phyloP scores from a whole-genome alignment of 2,113 vertebrate species.

The Indicator maculatus region DNA sequence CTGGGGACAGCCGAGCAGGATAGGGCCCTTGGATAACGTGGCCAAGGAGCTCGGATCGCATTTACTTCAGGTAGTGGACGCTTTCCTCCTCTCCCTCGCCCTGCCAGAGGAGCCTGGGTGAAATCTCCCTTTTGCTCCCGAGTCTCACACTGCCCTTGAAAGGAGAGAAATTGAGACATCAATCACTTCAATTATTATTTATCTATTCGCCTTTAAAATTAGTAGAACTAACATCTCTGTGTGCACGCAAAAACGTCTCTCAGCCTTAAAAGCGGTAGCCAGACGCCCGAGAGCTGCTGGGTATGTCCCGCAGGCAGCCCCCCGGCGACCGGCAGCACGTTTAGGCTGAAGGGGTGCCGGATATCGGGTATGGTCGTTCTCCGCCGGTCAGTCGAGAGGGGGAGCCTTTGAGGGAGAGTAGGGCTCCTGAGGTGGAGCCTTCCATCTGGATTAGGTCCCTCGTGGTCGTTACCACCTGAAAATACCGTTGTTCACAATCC shows the following conservation, averaged over 20 bases:
- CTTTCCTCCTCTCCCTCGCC: background rate
- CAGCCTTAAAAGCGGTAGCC: background rate
- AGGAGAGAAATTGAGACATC: background rate
- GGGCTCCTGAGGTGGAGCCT: background rate
- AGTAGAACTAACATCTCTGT: background rate
- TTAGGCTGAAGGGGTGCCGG: background rate
- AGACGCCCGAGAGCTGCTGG: too few relatives aligned
- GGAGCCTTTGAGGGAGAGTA: background rate
- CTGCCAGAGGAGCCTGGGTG: background rate
- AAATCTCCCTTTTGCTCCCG: background rate
- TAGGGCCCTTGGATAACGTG: slow-evolving; percentile 86
- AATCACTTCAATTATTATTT: accelerated
- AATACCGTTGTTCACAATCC: background rate
- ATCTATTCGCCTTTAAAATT: accelerated
- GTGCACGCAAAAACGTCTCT: accelerated
- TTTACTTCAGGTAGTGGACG: slow-evolving; percentile 84
- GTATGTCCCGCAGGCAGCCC: background rate
- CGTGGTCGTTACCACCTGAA: background rate
- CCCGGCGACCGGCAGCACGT: too few relatives aligned
- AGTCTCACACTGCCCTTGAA: background rate
- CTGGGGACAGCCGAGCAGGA: slow-evolving; percentile 83
- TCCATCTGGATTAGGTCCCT: background rate
- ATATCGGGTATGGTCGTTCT: background rate
- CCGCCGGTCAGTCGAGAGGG: background rate
- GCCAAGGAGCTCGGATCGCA: slow-evolving; percentile 94